Percentiles rank a stretch among this genome's conserved stretches.
Evolutionary conservation across 2,113 vertebrate species (phyloP).

Genomic region (Hemiscyllium ocellatum): DNA sequence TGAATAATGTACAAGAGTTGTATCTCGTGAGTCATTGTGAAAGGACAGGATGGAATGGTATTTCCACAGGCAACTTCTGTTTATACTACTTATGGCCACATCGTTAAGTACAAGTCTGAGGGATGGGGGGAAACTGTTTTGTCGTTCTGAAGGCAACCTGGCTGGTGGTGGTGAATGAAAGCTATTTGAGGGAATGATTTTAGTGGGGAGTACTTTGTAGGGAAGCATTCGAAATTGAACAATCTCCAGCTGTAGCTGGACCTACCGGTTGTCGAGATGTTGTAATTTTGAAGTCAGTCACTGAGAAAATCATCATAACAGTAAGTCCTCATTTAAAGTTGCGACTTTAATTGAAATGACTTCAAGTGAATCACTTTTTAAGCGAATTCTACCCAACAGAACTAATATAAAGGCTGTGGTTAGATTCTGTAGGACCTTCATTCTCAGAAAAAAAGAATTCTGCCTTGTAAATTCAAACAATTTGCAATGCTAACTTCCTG

Average conservation of each 20-base stretch:
- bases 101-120: neutral
- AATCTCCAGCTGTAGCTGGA: neutral
- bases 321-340: no score
- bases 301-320: neutral
- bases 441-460: no score
- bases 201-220: neutral
- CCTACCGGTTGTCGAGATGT: neutral
- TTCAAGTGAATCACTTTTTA: no score
- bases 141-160: neutral
- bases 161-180: constrained; percentile 1
- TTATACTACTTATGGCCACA: neutral
- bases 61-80: no score
- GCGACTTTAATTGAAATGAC: no score
- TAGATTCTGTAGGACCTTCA: no score
- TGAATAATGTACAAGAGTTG: neutral
- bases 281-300: neutral
- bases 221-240: neutral
- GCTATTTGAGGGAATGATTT: neutral
- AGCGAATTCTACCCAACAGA: no score
- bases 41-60: neutral
- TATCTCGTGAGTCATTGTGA: neutral
- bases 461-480: no score
- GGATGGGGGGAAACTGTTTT: neutral
- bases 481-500: no score
- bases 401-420: no score